Percentiles rank a stretch among this genome's conserved stretches.
Conservation (phyloP, 2,113 vertebrate genomes). For the Sphaerodactylus townsendi region DNA sequence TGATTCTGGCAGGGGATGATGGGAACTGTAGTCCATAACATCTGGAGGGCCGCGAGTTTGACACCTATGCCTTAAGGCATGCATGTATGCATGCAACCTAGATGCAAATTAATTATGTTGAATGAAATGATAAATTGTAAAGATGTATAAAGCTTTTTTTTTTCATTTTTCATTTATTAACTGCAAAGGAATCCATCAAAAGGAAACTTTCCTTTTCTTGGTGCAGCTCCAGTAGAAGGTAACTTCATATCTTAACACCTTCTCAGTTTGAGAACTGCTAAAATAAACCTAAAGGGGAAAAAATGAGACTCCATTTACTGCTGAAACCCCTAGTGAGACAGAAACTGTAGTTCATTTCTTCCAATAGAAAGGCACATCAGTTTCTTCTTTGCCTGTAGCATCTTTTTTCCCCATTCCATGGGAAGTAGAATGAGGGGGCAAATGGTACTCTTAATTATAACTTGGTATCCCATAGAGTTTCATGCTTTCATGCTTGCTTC, state of each 20-base stretch:
- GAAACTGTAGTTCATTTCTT: constrained; percentile 71
- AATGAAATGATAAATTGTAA: constrained; percentile 2
- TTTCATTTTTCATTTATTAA: constrained; percentile 48
- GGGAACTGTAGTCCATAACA: too few relatives aligned
- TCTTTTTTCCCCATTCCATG: constrained; percentile 44
- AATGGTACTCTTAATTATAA: constrained; percentile 59
- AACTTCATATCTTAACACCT: constrained; percentile 58
- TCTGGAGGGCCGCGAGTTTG: too few relatives aligned
- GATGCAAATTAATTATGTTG: not conserved
- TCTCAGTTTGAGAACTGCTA: constrained; percentile 62
- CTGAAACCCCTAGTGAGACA: constrained; percentile 71
- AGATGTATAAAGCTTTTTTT: not conserved
- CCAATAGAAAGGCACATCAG: constrained; percentile 73
- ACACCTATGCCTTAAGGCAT: not conserved
- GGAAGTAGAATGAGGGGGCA: constrained; percentile 51
- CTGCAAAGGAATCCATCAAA: constrained; percentile 45
- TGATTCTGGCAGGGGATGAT: too few relatives aligned
- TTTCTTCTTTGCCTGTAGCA: constrained; percentile 56
- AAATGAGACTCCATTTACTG: constrained; percentile 59
- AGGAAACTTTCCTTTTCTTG: constrained; percentile 46
- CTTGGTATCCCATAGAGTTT: constrained; percentile 35
- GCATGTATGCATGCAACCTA: not conserved
- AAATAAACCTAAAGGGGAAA: constrained; percentile 65
- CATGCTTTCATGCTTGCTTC: constrained; percentile 39
- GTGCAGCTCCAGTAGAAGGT: constrained; percentile 31